Evolutionary conservation across 2,113 vertebrate species (phyloP).

Genomic region (Bos javanicus): DNA sequence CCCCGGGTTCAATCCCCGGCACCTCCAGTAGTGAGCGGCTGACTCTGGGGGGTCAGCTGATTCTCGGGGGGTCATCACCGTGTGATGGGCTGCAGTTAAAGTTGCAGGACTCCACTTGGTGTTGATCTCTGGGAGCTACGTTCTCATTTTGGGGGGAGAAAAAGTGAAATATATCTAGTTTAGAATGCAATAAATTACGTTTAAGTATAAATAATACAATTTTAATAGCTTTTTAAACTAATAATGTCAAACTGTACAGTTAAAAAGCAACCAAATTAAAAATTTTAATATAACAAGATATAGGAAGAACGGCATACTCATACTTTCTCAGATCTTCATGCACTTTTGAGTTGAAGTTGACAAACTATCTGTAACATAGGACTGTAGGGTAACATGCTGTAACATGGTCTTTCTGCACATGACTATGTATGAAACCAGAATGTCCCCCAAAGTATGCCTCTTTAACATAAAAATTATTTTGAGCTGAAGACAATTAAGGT

Average conservation of each 20-base stretch:
- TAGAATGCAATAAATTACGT: background rate
- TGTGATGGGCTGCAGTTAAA: accelerated
- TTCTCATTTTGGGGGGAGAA: accelerated
- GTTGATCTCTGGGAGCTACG: accelerated
- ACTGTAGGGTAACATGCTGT: background rate
- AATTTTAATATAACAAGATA: background rate
- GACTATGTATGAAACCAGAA: background rate
- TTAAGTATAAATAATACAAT: background rate
- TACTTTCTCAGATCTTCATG: background rate
- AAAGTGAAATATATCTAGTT: background rate
- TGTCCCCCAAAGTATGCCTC: background rate
- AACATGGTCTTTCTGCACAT: background rate
- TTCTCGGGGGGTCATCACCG: accelerated
- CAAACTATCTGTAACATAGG: background rate
- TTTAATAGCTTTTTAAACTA: background rate
- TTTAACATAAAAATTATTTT: background rate
- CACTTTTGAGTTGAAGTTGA: background rate
- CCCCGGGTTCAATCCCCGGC: background rate
- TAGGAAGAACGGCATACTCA: background rate
- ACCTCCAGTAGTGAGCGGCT: accelerated
- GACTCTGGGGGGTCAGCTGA: accelerated
- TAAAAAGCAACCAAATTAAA: background rate
- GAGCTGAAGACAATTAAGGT: background rate
- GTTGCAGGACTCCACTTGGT: accelerated
- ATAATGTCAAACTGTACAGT: background rate